Base-by-base conservation (phyloP, 2,797 vertebrate genomes). In the Oryzias sinensis region DNA sequence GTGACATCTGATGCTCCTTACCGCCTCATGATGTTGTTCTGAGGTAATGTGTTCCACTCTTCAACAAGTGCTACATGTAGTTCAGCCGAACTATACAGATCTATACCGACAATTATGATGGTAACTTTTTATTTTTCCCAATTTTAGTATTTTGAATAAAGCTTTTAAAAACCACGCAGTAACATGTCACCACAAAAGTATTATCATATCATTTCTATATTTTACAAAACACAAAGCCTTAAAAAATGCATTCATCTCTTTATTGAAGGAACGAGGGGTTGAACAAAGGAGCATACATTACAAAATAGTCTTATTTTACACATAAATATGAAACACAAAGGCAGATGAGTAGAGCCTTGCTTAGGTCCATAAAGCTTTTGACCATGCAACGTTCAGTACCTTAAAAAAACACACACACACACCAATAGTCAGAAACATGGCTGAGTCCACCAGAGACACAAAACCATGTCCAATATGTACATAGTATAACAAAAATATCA, bases 351-450 rank as follows among this genome's bases (percentile, higher is more conserved):
- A 73, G 69, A 79, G 81, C 82, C 82, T 86, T 64, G 73, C 80
- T 88, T 76, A 75, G 66, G 74, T 79, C 80, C 68, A 79, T 91
- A 91, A 91, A 92, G 90, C 90, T 91, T 90, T 92, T 86, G 86
- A 91, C 90, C 89, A 88, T 87, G 84, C 86, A 83, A 87, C 56
- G 76, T 86, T 89, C 83, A 86, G 81, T 77, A 87, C 82, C 80
- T 77, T 87, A 79, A 80, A 82, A 79, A 74, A 69, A 76, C 49
- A 58, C 56, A 61, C 56, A 27, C 15, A 58, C 57, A 70, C 40
- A 59, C 56, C 59, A 68, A 77, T 72, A 72, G 53, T 59, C 59
- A 83, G 45, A 15, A 82, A 83, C 74, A 84, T 61, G 82, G 69
- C 81, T 73, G 70, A 82, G 79, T 87, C 84, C 79, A 88, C 78